These are phyloP conservation scores for Ectemnius cavifrons DNA, from an alignment of 2,888 invertebrate species.

Conservation along the genomic window DNA sequence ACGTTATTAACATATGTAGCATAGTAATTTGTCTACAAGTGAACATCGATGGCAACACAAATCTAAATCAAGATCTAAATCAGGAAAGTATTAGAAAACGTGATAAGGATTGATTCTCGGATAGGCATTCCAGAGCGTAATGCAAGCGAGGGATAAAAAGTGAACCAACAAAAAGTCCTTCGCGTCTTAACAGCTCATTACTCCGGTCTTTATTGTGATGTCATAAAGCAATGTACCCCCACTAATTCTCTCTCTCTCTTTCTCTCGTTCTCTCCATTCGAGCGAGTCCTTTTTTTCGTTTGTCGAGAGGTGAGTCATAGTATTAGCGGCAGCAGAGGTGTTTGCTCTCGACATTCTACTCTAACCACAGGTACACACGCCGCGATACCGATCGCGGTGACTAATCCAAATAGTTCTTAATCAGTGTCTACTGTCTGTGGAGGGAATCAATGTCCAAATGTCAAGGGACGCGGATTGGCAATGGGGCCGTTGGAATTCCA, in stretches of 20 bases:
- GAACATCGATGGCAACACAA: no score
- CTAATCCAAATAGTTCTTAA: neutral
- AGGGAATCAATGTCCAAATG: neutral
- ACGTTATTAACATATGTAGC: no score
- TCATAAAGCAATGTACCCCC: neutral
- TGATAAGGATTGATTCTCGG: no score
- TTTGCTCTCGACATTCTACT: slow-evolving; percentile 4
- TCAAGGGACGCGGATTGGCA: neutral
- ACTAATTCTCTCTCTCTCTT: neutral
- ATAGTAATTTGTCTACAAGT: no score
- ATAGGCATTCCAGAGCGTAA: no score
- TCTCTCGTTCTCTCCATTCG: neutral
- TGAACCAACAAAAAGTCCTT: no score
- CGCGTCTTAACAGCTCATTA: no score
- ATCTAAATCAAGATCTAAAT: no score
- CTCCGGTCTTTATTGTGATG: no score
- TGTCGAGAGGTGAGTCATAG: slow-evolving; percentile 1
- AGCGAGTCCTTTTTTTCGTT: no score
- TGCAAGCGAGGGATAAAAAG: no score
- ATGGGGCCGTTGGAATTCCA: slow-evolving; percentile 14
- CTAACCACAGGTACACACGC: neutral
- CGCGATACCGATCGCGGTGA: neutral
- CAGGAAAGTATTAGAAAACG: neutral
- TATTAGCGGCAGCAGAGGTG: neutral
- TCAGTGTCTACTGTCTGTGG: neutral